A percentile compares a stretch with the other conserved stretches of the same genome.
phyloP scores from a whole-genome alignment of 2,113 vertebrate species.

The Antennarius striatus region DNA sequence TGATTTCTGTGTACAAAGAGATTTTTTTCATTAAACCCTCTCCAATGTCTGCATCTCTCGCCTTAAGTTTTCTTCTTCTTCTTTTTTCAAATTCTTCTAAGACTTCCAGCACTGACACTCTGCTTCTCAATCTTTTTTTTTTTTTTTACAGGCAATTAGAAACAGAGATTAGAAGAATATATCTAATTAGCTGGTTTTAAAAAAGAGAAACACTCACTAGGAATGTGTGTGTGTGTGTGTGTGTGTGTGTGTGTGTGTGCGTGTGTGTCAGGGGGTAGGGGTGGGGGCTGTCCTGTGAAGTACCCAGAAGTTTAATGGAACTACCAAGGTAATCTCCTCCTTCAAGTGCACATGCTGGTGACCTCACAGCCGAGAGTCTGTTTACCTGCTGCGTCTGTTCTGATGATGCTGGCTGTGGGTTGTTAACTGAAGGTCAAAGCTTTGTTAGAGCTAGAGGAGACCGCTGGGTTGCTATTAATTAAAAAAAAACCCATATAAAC shows the following conservation, averaged over 20 bases:
- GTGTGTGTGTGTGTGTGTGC: slow-evolving; percentile 22
- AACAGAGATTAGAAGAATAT: slow-evolving; percentile 56
- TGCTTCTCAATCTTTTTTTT: too few relatives aligned
- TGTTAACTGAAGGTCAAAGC: slow-evolving; percentile 16
- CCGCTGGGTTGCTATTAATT: slow-evolving; percentile 12
- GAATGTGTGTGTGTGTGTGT: slow-evolving; percentile 3
- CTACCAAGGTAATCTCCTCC: not conserved
- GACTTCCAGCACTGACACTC: too few relatives aligned
- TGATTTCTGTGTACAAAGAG: too few relatives aligned
- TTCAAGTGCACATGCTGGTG: slow-evolving; percentile 30
- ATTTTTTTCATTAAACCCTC: too few relatives aligned
- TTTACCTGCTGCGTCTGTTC: slow-evolving; percentile 19
- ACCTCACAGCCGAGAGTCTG: slow-evolving; percentile 28
- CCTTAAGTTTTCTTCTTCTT: too few relatives aligned
- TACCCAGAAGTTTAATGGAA: slow-evolving; percentile 35
- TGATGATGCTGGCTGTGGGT: slow-evolving; percentile 10
- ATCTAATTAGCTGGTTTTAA: slow-evolving; percentile 62
- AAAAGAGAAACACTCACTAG: slow-evolving; percentile 41
- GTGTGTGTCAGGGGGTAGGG: slow-evolving; percentile 96
- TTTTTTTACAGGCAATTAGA: slow-evolving; percentile 5
- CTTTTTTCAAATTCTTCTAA: too few relatives aligned
- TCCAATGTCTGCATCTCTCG: too few relatives aligned
- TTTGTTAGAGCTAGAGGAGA: slow-evolving; percentile 17
- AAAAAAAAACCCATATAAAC: slow-evolving; percentile 9
- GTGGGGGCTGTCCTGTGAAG: slow-evolving; percentile 5